Evolutionary conservation across 2,797 vertebrate species (phyloP).

Genomic region (Eulemur rubriventer): DNA sequence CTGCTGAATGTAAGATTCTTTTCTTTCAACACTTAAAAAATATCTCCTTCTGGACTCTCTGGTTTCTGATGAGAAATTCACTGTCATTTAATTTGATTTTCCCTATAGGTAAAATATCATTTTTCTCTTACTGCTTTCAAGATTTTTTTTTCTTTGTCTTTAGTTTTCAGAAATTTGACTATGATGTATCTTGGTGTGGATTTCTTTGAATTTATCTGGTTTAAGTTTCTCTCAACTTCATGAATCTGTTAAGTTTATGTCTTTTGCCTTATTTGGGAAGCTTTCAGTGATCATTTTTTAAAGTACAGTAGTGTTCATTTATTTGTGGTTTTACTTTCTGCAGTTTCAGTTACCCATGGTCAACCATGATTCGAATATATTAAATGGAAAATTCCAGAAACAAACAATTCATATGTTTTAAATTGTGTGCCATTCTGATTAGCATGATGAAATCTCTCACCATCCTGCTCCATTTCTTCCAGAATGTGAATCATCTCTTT

Average conservation of each 20-base stretch:
- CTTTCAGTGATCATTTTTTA: background rate
- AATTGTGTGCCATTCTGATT: background rate
- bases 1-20: background rate
- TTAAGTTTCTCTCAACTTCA: background rate
- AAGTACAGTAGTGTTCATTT: background rate
- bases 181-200: background rate
- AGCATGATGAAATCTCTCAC: background rate
- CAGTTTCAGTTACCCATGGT: background rate
- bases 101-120: too few species aligned
- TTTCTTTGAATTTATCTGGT: background rate
- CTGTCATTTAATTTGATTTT: too few species aligned
- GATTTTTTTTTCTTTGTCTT: background rate
- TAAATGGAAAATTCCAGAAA: background rate
- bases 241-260: background rate
- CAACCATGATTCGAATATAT: background rate
- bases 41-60: background rate
- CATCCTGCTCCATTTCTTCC: background rate
- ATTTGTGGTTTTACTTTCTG: background rate
- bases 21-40: background rate
- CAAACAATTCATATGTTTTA: background rate
- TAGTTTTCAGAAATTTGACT: background rate
- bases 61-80: background rate
- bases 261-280: background rate
- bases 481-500: background rate
- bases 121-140: too few species aligned